phyloP scores from a whole-genome alignment of 2,888 invertebrate species.

The Sepioteuthis lessoniana region DNA sequence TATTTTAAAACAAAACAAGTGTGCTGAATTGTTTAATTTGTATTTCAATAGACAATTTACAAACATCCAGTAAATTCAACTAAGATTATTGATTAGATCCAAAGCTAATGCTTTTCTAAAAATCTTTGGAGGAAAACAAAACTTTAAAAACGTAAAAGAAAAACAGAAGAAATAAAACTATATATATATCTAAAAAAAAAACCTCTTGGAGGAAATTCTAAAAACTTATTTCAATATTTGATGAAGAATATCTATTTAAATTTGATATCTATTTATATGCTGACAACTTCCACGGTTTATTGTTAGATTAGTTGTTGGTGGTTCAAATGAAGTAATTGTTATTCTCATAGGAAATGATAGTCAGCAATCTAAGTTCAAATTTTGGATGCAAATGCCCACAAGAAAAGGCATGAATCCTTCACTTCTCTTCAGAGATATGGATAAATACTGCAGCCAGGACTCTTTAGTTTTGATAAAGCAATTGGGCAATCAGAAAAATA shows the following conservation, averaged over 20 bases:
- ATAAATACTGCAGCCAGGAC: no score
- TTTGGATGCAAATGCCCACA: no score
- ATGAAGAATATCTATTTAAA: background rate
- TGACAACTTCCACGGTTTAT: no score
- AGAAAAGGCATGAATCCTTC: no score
- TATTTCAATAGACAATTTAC: constrained; percentile 10
- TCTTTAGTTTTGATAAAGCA: no score
- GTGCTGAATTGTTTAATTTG: background rate
- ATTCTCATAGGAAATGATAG: no score
- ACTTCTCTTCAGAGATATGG: no score
- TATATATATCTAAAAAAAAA: no score
- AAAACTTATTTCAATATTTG: background rate
- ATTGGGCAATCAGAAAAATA: no score
- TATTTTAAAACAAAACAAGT: background rate
- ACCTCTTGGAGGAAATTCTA: background rate
- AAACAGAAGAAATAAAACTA: background rate
- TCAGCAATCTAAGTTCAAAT: no score
- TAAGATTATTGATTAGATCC: background rate
- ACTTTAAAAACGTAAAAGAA: background rate
- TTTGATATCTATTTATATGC: background rate
- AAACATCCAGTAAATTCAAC: background rate
- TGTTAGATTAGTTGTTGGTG: no score
- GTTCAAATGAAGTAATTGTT: no score
- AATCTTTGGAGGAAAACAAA: background rate
- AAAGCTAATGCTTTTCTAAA: background rate